Evolutionary conservation across 64 coral and sea anemone genomes (phyloP).

Genomic region (Stichodactyla mertensii): DNA sequence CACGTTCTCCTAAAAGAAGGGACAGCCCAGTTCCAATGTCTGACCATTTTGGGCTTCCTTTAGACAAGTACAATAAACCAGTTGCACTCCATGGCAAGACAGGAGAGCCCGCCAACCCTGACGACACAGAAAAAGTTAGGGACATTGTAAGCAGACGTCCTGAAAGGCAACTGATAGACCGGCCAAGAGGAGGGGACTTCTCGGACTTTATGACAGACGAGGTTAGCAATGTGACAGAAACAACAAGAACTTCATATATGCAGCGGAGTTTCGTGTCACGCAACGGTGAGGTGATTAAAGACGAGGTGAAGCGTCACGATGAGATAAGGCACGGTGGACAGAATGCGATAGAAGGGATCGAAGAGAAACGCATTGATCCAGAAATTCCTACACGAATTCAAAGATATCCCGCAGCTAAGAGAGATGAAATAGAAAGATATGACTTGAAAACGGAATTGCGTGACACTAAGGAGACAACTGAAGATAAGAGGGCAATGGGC

Average conservation of each 20-base stretch:
- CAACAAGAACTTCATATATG: background rate
- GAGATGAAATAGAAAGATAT: background rate
- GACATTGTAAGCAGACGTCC: background rate
- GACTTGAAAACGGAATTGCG: background rate
- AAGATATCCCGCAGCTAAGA: background rate
- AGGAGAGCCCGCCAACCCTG: background rate
- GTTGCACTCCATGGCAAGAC: background rate
- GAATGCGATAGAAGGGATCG: background rate
- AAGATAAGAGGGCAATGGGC: background rate
- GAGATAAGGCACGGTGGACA: slow-evolving; percentile 10
- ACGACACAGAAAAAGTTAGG: background rate
- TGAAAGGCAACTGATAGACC: background rate
- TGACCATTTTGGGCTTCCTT: background rate
- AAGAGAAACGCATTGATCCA: background rate
- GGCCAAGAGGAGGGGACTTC: background rate
- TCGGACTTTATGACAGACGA: background rate
- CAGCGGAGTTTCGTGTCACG: slow-evolving; percentile 5
- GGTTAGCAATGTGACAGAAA: background rate
- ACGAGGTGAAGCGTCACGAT: slow-evolving; percentile 8
- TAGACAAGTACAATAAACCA: slow-evolving; percentile 12
- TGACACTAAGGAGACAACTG: background rate
- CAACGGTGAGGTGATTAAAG: slow-evolving; percentile 21
- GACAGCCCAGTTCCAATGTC: background rate
- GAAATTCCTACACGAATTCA: background rate
- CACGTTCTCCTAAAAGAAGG: background rate